These are phyloP conservation scores for Xylophagus ater DNA, from an alignment of 2,888 invertebrate species.

Conservation along the genomic window DNA sequence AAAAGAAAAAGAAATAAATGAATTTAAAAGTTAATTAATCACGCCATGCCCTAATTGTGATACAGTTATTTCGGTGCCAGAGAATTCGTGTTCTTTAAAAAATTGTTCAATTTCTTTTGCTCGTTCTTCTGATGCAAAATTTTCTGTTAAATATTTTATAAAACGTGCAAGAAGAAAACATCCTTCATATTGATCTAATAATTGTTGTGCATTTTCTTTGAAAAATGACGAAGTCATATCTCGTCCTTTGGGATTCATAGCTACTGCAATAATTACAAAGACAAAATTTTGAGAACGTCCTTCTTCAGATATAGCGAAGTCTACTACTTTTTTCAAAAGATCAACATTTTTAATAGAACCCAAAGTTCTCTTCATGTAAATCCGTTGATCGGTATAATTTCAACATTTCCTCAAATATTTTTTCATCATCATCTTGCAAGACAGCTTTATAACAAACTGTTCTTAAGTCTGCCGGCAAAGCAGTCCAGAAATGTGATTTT, in stretches of 20 bases:
- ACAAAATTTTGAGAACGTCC: slow-evolving; percentile 86
- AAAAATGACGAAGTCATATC: slow-evolving; percentile 86
- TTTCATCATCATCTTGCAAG: slow-evolving; percentile 55
- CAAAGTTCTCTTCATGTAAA: slow-evolving; percentile 83
- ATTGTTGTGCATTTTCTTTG: slow-evolving; percentile 66
- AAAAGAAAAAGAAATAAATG: too few relatives aligned
- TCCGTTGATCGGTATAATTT: slow-evolving; percentile 72
- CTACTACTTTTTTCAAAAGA: slow-evolving; percentile 60
- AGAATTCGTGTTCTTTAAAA: slow-evolving; percentile 62
- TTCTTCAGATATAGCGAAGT: slow-evolving; percentile 77
- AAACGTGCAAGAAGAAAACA: slow-evolving; percentile 62
- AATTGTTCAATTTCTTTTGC: slow-evolving; percentile 74
- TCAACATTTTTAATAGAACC: slow-evolving; percentile 65
- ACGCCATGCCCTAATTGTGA: too few relatives aligned
- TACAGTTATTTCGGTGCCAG: slow-evolving; percentile 77
- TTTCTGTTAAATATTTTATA: slow-evolving; percentile 77
- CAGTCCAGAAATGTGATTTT: neutral
- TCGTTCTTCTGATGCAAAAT: slow-evolving; percentile 72
- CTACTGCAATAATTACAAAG: slow-evolving; percentile 77
- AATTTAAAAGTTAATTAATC: too few relatives aligned
- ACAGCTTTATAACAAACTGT: slow-evolving; percentile 80
- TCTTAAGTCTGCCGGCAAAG: slow-evolving; percentile 70
- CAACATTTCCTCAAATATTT: slow-evolving; percentile 64
- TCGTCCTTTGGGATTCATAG: slow-evolving; percentile 67
- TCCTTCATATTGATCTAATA: slow-evolving; percentile 67